Evolutionary conservation across 2,888 invertebrate species (phyloP).

Genomic region (Nephrotoma flavescens): DNA sequence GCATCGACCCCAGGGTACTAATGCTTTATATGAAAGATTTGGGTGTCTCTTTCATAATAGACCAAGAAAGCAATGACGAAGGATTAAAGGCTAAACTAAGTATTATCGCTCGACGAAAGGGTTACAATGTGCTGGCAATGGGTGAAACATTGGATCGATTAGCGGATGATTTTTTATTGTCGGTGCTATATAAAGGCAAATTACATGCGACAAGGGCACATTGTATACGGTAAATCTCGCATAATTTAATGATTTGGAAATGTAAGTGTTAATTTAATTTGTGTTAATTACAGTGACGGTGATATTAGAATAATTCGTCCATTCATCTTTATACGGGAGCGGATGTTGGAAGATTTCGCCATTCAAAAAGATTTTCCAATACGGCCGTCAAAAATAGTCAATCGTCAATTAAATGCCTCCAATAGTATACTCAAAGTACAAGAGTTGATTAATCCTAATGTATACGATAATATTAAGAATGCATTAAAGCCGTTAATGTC

Average conservation of each 20-base stretch:
- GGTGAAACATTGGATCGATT: constrained; percentile 79
- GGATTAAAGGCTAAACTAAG: constrained; percentile 42
- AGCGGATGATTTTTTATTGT: constrained; percentile 66
- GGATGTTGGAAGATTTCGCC: constrained; percentile 20
- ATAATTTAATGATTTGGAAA: background rate
- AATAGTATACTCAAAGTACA: constrained; percentile 15
- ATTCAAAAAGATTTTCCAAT: constrained; percentile 13
- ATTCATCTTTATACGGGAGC: constrained; percentile 72
- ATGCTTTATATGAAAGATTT: constrained; percentile 61
- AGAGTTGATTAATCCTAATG: constrained; percentile 14
- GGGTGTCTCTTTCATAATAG: constrained; percentile 61
- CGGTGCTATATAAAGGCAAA: constrained; percentile 66
- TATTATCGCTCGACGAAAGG: constrained; percentile 54
- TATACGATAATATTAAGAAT: constrained; percentile 15
- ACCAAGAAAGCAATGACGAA: constrained; percentile 43
- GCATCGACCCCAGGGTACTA: constrained; percentile 55
- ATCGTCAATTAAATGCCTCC: constrained; percentile 11
- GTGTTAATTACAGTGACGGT: constrained; percentile 39
- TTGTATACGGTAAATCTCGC: constrained; percentile 45
- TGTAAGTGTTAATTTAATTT: background rate
- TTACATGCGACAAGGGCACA: constrained; percentile 66
- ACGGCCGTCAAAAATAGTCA: constrained; percentile 13
- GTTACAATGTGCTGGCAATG: constrained; percentile 75
- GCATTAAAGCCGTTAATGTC: constrained; percentile 14
- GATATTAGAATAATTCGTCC: constrained; percentile 73